phyloP scores from a whole-genome alignment of 2,797 vertebrate genomes.

The Sebastes taczanowskii region DNA sequence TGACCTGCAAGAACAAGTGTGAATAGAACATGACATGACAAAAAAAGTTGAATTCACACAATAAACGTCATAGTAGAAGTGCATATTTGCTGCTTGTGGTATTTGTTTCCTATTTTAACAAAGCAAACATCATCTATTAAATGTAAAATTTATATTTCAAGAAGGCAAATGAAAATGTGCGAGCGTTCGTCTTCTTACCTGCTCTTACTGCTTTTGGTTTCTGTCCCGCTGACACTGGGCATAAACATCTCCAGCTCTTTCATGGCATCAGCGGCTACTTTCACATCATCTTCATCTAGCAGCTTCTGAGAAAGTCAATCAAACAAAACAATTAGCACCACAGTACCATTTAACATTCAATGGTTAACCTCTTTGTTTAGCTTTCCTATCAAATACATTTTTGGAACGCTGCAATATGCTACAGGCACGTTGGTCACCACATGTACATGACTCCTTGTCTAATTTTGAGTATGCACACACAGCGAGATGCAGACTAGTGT shows the following conservation, averaged over 20 bases:
- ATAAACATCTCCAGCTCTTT: slow-evolving; percentile 96
- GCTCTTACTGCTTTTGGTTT: slow-evolving; percentile 83
- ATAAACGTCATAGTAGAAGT: neutral
- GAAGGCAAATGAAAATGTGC: neutral
- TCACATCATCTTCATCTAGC: slow-evolving; percentile 96
- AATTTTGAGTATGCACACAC: too few species aligned
- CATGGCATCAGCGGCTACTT: slow-evolving; percentile 93
- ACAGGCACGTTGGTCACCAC: neutral
- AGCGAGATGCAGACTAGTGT: neutral
- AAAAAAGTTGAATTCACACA: neutral
- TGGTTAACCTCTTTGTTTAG: neutral
- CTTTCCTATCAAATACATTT: neutral
- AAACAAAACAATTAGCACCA: neutral
- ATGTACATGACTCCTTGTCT: neutral
- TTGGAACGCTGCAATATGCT: neutral
- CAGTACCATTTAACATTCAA: neutral
- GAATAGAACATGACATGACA: neutral
- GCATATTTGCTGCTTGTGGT: neutral
- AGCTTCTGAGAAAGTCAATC: slow-evolving; percentile 75
- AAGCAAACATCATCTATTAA: neutral
- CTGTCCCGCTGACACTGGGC: slow-evolving; percentile 85
- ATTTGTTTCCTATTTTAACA: neutral
- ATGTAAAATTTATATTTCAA: neutral
- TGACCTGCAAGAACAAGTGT: slow-evolving; percentile 34
- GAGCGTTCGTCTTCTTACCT: slow-evolving; percentile 70